A percentile compares a stretch with the other conserved stretches of the same genome.
phyloP scores from a whole-genome alignment of 2,113 vertebrate genomes.

The Vulpes vulpes region DNA sequence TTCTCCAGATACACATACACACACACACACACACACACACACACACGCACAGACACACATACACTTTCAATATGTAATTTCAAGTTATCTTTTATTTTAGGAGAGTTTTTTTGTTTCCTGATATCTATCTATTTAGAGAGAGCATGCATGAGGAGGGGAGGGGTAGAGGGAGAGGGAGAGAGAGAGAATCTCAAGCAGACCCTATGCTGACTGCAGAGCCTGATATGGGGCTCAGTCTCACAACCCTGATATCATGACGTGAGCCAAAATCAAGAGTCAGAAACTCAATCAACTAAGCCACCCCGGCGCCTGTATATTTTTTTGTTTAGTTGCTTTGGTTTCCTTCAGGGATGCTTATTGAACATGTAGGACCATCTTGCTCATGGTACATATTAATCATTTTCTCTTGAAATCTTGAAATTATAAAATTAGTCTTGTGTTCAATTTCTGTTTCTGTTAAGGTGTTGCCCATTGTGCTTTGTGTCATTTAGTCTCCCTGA shows the following conservation, averaged over 20 bases:
- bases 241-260: not conserved
- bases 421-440: not conserved
- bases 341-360: not conserved
- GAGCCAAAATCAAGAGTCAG: not conserved
- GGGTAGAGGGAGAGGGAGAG: not conserved
- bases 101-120: not conserved
- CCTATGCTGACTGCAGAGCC: not conserved
- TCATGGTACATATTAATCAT: not conserved
- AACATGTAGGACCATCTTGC: constrained; percentile 32
- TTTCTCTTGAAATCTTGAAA: not conserved
- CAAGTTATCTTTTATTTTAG: constrained; percentile 18
- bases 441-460: constrained; percentile 12
- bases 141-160: not conserved
- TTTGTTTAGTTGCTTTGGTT: constrained; percentile 25
- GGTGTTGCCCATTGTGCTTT: not conserved
- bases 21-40: not conserved
- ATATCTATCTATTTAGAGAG: not conserved
- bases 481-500: constrained; percentile 32
- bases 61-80: constrained; percentile 4
- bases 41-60: not conserved
- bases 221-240: not conserved
- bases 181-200: not conserved
- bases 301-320: not conserved
- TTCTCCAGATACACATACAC: not conserved
- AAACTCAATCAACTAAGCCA: not conserved